Conservation (phyloP, 2,113 vertebrate species). For the Onychorhynchus coronatus region DNA sequence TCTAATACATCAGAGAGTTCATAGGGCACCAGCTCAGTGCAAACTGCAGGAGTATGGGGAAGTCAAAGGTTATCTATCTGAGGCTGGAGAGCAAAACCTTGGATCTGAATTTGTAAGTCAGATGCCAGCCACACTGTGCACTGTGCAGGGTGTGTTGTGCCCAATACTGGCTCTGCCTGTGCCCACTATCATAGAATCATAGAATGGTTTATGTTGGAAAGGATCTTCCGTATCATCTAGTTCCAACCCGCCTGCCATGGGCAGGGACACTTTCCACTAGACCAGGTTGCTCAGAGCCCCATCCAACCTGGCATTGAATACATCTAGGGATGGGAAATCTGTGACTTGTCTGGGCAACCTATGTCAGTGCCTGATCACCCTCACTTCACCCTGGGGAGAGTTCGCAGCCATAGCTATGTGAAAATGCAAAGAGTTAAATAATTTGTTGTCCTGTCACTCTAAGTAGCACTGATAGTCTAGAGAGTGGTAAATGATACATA, state of each 20-base stretch:
- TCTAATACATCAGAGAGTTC: not conserved
- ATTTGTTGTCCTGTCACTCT: not conserved
- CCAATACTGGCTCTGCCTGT: not conserved
- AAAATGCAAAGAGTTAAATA: not conserved
- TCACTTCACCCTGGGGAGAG: not conserved
- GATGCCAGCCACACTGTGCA: fast-evolving
- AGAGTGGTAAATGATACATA: not conserved
- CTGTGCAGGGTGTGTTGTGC: not conserved
- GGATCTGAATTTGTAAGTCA: not conserved
- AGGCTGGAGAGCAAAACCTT: not conserved
- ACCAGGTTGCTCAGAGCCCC: not conserved
- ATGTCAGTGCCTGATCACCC: not conserved
- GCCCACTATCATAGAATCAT: not conserved
- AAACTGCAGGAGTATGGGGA: not conserved
- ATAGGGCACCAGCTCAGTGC: not conserved
- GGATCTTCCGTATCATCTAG: not conserved
- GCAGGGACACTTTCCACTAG: not conserved
- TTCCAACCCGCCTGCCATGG: not conserved
- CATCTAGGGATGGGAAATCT: not conserved
- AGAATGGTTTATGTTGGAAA: not conserved
- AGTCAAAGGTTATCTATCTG: not conserved
- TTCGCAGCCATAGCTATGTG: not conserved
- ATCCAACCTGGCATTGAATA: not conserved
- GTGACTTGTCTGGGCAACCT: not conserved
- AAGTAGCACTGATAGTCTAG: not conserved